Conservation (phyloP, 2,797 vertebrate genomes). For the Etheostoma perlongum region DNA sequence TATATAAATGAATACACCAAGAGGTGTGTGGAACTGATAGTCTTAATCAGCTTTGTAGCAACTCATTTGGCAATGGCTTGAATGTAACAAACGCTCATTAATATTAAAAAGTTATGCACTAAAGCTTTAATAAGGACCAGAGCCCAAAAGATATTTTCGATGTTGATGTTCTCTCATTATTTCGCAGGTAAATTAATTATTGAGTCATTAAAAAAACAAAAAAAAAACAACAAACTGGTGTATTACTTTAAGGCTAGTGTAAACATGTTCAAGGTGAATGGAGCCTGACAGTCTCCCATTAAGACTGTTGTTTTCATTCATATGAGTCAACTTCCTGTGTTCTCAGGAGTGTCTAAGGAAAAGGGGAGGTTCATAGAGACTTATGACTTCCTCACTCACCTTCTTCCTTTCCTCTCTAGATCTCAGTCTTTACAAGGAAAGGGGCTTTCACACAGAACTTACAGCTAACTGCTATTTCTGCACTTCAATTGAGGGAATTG, state of each 20-base stretch:
- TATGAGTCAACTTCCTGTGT: slow-evolving; percentile 39
- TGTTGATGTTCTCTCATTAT: slow-evolving; percentile 8
- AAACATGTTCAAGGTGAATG: slow-evolving; percentile 33
- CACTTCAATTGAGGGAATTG: slow-evolving; percentile 19
- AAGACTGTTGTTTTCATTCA: slow-evolving; percentile 56
- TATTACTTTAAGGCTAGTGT: slow-evolving; percentile 23
- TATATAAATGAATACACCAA: neutral
- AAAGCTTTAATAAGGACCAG: neutral
- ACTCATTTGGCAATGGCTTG: no score
- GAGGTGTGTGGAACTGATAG: no score
- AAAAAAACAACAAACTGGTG: no score
- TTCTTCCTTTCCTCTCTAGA: slow-evolving; percentile 19
- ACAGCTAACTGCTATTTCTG: slow-evolving; percentile 38
- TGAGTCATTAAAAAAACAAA: slow-evolving; percentile 3
- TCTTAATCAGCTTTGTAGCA: no score
- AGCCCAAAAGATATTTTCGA: neutral
- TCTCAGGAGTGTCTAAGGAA: slow-evolving; percentile 24
- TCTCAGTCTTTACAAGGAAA: slow-evolving; percentile 29
- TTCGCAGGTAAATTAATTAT: slow-evolving; percentile 2
- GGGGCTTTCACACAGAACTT: slow-evolving; percentile 29
- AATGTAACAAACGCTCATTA: no score
- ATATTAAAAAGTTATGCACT: no score
- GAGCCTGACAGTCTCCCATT: slow-evolving; percentile 31
- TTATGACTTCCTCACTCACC: slow-evolving; percentile 43
- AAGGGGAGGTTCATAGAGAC: slow-evolving; percentile 11